These are phyloP conservation scores for Zenarchopterus dispar DNA, from an alignment of 2,797 vertebrate genomes.

Conservation along the genomic window DNA sequence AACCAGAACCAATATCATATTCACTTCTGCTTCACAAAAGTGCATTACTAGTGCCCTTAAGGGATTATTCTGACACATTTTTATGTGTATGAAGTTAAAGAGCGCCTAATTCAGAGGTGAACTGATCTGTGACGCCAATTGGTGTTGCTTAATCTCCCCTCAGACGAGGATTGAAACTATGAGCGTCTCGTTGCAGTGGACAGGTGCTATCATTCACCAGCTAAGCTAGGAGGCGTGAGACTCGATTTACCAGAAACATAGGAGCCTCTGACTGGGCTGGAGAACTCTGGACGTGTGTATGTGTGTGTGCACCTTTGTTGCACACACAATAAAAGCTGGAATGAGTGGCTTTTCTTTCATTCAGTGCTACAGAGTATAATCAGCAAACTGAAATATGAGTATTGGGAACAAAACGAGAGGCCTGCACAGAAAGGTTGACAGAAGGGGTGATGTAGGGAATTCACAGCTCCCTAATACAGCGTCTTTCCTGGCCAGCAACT, in stretches of 20 bases:
- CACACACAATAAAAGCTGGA: conserved; percentile 44
- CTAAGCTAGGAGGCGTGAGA: conserved; percentile 47
- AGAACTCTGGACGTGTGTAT: conserved; percentile 15
- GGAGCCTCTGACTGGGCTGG: conserved; percentile 39
- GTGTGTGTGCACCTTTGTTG: conserved; percentile 24
- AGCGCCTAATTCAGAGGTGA: conserved; percentile 70
- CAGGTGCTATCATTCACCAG: conserved; percentile 81
- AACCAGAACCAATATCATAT: conserved; percentile 79
- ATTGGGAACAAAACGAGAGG: conserved; percentile 34
- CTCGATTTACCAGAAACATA: conserved; percentile 70
- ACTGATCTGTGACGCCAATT: conserved; percentile 75
- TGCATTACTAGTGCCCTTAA: conserved; percentile 75
- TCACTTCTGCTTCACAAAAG: conserved; percentile 75
- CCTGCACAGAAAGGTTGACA: conserved; percentile 32
- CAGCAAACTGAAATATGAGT: conserved; percentile 42
- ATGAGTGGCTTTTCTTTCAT: conserved; percentile 48
- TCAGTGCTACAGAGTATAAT: conserved; percentile 20
- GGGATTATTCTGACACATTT: conserved; percentile 76
- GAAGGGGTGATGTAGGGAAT: conserved; percentile 48
- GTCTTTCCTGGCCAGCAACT: conserved; percentile 64
- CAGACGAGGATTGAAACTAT: conserved; percentile 77
- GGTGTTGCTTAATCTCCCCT: conserved; percentile 76
- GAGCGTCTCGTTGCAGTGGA: conserved; percentile 78
- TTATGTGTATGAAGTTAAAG: conserved; percentile 49
- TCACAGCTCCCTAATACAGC: conserved; percentile 61